A percentile compares a stretch with the other conserved stretches of the same genome.
Evolutionary conservation across 2,113 vertebrate species (phyloP).

Genomic region (Prochilodus magdalenae): DNA sequence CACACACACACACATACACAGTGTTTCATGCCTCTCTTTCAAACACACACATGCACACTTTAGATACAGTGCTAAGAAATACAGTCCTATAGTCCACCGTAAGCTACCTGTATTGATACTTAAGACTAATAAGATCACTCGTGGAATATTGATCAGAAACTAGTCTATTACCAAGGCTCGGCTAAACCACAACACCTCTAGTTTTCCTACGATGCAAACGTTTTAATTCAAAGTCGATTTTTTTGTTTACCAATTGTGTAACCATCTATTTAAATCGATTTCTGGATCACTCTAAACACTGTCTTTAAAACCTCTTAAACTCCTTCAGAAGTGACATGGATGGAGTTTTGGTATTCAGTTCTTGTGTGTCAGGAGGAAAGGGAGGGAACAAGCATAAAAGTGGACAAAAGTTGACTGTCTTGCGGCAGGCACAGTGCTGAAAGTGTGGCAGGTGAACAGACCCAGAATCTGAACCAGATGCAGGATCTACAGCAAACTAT

Average conservation of each 20-base stretch:
- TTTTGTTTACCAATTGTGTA: background rate
- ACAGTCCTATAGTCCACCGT: slow-evolving; percentile 29
- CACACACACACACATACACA: slow-evolving; percentile 18
- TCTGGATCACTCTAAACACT: background rate
- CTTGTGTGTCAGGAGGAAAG: background rate
- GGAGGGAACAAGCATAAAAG: background rate
- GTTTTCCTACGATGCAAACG: slow-evolving; percentile 10
- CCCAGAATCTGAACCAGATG: background rate
- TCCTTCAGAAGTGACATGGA: background rate
- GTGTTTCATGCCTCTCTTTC: slow-evolving; percentile 25
- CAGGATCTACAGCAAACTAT: background rate
- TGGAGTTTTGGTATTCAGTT: background rate
- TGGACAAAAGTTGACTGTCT: background rate
- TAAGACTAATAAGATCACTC: slow-evolving; percentile 28
- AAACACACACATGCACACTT: slow-evolving; percentile 37
- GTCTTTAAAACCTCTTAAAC: background rate
- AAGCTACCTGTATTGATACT: slow-evolving; percentile 24
- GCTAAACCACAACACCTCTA: slow-evolving; percentile 43
- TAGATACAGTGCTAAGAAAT: slow-evolving; percentile 41
- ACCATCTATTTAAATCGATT: too few species aligned
- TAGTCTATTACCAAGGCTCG: slow-evolving; percentile 50
- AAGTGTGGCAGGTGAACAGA: background rate
- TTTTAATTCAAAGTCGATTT: slow-evolving; percentile 3
- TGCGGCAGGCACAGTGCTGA: background rate
- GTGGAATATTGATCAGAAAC: slow-evolving; percentile 38